phyloP scores from a whole-genome alignment of 2,797 vertebrate genomes.

The Pyrocephalus nanus region DNA sequence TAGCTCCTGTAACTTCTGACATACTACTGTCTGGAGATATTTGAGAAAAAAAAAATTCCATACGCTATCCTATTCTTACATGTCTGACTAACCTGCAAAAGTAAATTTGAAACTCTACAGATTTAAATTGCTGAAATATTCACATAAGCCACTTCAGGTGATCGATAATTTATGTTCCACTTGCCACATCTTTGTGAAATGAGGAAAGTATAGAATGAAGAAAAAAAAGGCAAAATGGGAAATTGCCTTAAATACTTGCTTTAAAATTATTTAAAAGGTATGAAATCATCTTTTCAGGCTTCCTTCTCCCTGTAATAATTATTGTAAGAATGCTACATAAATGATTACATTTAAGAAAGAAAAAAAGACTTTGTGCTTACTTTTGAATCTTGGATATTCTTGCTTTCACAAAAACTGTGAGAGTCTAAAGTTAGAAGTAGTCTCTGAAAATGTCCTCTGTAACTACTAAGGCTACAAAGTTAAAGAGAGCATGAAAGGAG shows the following conservation, averaged over 20 bases:
- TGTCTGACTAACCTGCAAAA: neutral
- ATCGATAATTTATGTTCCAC: neutral
- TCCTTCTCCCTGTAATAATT: neutral
- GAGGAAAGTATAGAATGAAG: neutral
- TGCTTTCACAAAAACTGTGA: neutral
- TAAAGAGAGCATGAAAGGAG: neutral
- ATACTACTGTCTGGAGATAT: neutral
- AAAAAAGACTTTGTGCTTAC: neutral
- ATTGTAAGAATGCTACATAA: neutral
- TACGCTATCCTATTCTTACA: neutral
- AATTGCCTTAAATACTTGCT: neutral
- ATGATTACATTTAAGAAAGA: neutral
- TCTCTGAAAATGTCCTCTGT: neutral
- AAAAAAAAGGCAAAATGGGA: neutral
- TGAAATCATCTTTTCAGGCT: neutral
- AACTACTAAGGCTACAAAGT: neutral
- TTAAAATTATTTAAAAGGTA: neutral
- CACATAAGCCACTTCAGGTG: neutral
- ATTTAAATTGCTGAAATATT: neutral
- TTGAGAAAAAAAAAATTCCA: neutral
- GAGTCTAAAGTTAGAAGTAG: neutral
- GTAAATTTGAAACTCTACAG: neutral
- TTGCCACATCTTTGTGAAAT: neutral
- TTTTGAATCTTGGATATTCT: neutral
- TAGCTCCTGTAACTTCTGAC: neutral